Base-by-base conservation (phyloP, 2,113 vertebrate genomes). In the Sterrhoptilus dennistouni region DNA sequence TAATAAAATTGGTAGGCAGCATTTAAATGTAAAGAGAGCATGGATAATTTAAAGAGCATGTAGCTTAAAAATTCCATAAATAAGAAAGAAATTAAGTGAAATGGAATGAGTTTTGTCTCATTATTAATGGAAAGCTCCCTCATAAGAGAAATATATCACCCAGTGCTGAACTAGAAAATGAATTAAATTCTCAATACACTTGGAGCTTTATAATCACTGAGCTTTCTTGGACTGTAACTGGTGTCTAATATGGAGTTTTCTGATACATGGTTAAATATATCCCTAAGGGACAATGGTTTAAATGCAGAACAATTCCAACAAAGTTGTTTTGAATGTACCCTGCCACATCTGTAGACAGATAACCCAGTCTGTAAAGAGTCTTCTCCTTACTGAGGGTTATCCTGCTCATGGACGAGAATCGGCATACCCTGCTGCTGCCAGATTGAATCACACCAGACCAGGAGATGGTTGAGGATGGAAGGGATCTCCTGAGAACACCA, bases 71-170 rank as follows among this genome's bases (percentile, higher is more conserved):
- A 78, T 54, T 87, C 60, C 0, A 9, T 95, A 95, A 95, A 95
- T 93, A 96, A 90, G 64, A 77, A 93, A 87, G 81, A 96, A 87
- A 82, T 92, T 95, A 93, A 87, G 53, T 74, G 86, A 84, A 93
- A 95, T 31, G 11, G 64, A 93, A 96, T 94, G 21, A 88, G 56
- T 74, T 95, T 94, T 87, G 45, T 86, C 76, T 87, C 4, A 1
- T 70, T 94, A 86, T 83, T 92, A 95, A 90, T 81, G 87, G 76
- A 86, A 93, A 83, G 56, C 68, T 89, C 83, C 33, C 68, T 93
- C 79, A 38, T 74, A 90, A 87, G 83, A 87, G 47, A 89, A 88
- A 93, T 86, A 93, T 83, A 95, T 95, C 68, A 92, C 42, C 79
- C 71, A 70, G 23, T 33, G 42, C 38, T 81, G 52, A 92, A 90